Conservation (phyloP, 2,113 vertebrate species). For the Oceanodroma tethys region DNA sequence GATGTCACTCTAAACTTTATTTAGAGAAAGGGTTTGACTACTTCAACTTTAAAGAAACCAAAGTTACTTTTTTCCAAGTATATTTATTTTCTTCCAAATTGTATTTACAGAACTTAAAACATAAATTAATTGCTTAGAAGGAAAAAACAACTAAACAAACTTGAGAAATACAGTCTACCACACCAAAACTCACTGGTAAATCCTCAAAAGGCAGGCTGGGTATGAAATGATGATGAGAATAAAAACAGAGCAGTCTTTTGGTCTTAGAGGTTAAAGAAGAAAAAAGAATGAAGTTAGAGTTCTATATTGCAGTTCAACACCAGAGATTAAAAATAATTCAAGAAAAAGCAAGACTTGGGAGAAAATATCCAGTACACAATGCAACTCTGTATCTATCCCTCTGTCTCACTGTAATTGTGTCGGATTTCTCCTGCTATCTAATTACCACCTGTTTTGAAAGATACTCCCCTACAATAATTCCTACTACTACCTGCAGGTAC, state of each 20-base stretch:
- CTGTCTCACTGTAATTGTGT: background rate
- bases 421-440: background rate
- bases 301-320: background rate
- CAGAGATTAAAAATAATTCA: background rate
- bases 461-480: background rate
- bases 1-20: slow-evolving; percentile 76
- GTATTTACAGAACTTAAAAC: background rate
- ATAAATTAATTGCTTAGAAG: background rate
- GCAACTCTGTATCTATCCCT: background rate
- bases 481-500: background rate
- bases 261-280: background rate
- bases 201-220: background rate
- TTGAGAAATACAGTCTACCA: background rate
- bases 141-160: background rate
- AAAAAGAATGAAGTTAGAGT: background rate
- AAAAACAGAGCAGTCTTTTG: background rate
- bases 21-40: background rate
- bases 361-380: background rate
- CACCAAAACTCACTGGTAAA: background rate
- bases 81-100: background rate
- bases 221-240: background rate
- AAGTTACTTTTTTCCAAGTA: background rate
- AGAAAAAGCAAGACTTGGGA: background rate
- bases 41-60: background rate
- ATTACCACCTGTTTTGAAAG: background rate